A percentile compares a stretch with the other conserved stretches of the same genome.
Evolutionary conservation across 2,113 vertebrate species (phyloP).

Genomic region (Piliocolobus tephrosceles): DNA sequence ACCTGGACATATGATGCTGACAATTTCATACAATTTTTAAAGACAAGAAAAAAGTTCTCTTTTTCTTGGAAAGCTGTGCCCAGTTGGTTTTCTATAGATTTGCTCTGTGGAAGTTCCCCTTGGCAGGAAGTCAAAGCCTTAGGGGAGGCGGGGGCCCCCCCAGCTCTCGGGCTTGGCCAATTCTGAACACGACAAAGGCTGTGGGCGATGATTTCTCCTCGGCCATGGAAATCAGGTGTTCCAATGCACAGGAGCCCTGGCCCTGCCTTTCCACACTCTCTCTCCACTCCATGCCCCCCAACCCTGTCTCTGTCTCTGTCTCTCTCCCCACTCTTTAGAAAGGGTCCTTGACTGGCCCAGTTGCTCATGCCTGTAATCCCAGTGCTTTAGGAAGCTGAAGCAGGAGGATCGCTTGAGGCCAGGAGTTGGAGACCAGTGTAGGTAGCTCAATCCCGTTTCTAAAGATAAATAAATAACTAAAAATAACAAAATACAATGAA

Average conservation of each 20-base stretch:
- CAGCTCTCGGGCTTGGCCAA: accelerated
- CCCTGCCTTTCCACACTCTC: not conserved
- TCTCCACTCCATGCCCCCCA: too few species aligned
- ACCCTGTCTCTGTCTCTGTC: not conserved
- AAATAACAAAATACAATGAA: not conserved
- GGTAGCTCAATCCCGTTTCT: too few species aligned
- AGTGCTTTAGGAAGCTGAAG: too few species aligned
- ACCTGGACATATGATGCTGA: not conserved
- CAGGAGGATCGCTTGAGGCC: too few species aligned
- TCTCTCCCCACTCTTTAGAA: too few species aligned
- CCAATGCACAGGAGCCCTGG: not conserved
- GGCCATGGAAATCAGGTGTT: not conserved
- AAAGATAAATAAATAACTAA: too few species aligned
- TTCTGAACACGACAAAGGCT: conserved; percentile 19
- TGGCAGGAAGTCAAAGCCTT: conserved; percentile 38
- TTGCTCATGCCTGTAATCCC: too few species aligned
- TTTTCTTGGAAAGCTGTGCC: conserved; percentile 58
- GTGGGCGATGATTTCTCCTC: not conserved
- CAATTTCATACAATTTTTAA: not conserved
- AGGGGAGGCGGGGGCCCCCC: not conserved
- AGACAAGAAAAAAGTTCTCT: not conserved
- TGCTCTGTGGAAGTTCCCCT: conserved; percentile 44
- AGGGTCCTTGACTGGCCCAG: too few species aligned
- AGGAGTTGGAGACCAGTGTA: too few species aligned
- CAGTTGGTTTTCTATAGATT: conserved; percentile 68